phyloP scores from a whole-genome alignment of 2,113 vertebrate genomes.

The Ictalurus furcatus region DNA sequence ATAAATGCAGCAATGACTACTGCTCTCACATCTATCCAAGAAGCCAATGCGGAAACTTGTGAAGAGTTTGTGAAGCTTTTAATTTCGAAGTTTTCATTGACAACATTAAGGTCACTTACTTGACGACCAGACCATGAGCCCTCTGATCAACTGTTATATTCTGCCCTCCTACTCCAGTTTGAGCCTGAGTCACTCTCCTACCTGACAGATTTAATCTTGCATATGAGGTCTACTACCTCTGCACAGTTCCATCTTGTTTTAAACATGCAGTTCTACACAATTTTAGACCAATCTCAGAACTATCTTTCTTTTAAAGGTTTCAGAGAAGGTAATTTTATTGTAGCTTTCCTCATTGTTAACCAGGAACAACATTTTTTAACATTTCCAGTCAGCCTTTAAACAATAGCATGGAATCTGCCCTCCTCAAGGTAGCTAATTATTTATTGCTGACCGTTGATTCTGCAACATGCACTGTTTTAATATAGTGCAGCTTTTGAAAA shows the following conservation, averaged over 20 bases:
- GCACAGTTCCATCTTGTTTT: not conserved
- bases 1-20: too few relatives aligned
- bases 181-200: not conserved
- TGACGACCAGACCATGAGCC: too few relatives aligned
- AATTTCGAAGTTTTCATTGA: too few relatives aligned
- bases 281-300: not conserved
- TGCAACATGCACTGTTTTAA: not conserved
- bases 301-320: too few relatives aligned
- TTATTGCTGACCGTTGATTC: not conserved
- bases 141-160: too few relatives aligned
- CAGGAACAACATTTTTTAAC: not conserved
- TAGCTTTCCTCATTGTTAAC: not conserved
- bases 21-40: too few relatives aligned
- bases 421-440: too few relatives aligned
- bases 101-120: too few relatives aligned
- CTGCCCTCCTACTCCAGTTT: not conserved
- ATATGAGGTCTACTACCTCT: not conserved
- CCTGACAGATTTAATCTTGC: constrained; percentile 1
- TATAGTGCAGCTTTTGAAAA: too few relatives aligned
- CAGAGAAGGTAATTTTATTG: not conserved
- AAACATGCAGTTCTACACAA: not conserved
- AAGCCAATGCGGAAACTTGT: too few relatives aligned
- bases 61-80: too few relatives aligned
- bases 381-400: not conserved
- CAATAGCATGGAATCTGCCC: too few relatives aligned